phyloP scores from a whole-genome alignment of 2,888 invertebrate species.

The Diadromus collaris region DNA sequence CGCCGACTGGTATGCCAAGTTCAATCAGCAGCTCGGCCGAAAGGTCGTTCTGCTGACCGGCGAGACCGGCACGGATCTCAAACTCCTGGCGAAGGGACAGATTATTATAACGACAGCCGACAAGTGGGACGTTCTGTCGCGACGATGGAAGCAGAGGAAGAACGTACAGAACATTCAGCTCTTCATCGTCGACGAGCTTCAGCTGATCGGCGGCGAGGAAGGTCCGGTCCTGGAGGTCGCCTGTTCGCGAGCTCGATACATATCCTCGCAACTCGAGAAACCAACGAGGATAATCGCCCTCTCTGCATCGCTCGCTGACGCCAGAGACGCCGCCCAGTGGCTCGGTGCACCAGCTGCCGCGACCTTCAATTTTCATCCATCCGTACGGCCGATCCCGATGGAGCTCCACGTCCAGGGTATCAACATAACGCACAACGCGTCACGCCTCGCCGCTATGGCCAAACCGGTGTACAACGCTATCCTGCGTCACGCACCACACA shows the following conservation, averaged over 20 bases:
- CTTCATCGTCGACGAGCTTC: slow-evolving; percentile 98
- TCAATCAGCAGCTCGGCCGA: slow-evolving; percentile 89
- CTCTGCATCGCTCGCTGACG: slow-evolving; percentile 96
- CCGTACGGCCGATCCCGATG: slow-evolving; percentile 96
- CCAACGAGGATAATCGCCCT: slow-evolving; percentile 97
- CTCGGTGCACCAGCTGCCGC: slow-evolving; percentile 95
- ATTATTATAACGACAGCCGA: slow-evolving; percentile 98
- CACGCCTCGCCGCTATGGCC: slow-evolving; percentile 98
- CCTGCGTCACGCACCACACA: slow-evolving; percentile 89
- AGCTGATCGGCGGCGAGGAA: slow-evolving; percentile 93
- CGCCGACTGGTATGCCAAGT: slow-evolving; percentile 95
- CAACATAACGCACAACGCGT: slow-evolving; percentile 98
- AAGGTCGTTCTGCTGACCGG: slow-evolving; percentile 96
- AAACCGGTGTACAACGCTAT: slow-evolving; percentile 98
- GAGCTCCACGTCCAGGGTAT: slow-evolving; percentile 98
- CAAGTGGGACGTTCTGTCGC: slow-evolving; percentile 99
- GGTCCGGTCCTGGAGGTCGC: slow-evolving; percentile 97
- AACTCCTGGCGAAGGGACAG: slow-evolving; percentile 94
- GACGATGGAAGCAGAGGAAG: slow-evolving; percentile 99
- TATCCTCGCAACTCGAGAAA: slow-evolving; percentile 95
- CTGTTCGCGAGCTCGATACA: slow-evolving; percentile 94
- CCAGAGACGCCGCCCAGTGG: slow-evolving; percentile 98
- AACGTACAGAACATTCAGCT: slow-evolving; percentile 98
- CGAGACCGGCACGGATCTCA: slow-evolving; percentile 98
- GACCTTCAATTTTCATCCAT: slow-evolving; percentile 99